Conservation (phyloP, 2,888 invertebrate species). For the Andrena flavipes region DNA sequence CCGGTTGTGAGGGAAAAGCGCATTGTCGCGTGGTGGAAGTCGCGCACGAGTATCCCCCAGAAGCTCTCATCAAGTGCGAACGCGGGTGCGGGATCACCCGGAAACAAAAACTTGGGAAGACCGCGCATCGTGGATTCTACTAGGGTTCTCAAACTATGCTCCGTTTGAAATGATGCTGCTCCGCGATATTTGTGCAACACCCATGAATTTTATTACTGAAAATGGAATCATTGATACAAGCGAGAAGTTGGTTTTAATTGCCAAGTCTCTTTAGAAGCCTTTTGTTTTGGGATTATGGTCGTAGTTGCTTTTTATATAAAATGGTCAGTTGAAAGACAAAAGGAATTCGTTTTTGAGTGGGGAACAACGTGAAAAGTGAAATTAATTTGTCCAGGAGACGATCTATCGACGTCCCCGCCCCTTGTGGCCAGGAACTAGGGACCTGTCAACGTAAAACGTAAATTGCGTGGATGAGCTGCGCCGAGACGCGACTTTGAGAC, state of each 20-base stretch:
- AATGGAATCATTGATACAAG: too few species aligned
- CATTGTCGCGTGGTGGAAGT: conserved; percentile 26
- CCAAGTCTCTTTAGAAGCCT: not conserved
- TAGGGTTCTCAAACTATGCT: not conserved
- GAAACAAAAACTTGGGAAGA: conserved; percentile 1
- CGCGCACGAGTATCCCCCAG: conserved; percentile 12
- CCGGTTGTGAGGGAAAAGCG: conserved; percentile 27
- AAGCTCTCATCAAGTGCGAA: conserved; percentile 22
- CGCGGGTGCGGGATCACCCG: not conserved
- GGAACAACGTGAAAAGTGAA: conserved; percentile 24
- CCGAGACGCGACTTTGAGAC: conserved; percentile 66
- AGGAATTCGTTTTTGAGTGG: conserved; percentile 24
- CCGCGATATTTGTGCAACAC: not conserved
- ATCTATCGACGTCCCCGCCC: conserved; percentile 42
- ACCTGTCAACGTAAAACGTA: conserved; percentile 36
- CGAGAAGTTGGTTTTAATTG: not conserved
- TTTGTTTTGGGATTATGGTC: not conserved
- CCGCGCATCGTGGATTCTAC: not conserved
- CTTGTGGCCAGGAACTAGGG: conserved; percentile 1
- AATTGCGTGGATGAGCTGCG: conserved; percentile 31
- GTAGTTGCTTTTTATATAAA: conserved; percentile 5
- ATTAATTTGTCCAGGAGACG: conserved; percentile 50
- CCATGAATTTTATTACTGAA: too few species aligned
- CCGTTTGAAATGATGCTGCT: not conserved
- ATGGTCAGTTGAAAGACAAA: conserved; percentile 35